Evolutionary conservation across 2,113 vertebrate genomes (phyloP).

Genomic region (Telmatochromis sp.): DNA sequence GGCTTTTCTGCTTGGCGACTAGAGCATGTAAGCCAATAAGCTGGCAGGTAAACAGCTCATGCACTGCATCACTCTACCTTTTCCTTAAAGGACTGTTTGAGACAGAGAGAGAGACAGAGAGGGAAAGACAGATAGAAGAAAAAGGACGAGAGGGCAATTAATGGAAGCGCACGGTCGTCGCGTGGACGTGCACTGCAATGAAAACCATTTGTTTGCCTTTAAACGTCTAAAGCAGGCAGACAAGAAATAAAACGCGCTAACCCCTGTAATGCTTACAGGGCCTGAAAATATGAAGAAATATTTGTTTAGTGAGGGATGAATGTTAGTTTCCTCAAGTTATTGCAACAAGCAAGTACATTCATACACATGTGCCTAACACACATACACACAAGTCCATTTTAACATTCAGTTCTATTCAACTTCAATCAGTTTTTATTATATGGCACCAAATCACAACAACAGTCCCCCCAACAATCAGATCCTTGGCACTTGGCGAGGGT

Average conservation of each 20-base stretch:
- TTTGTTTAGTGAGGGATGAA: not conserved
- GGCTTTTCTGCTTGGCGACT: constrained; percentile 36
- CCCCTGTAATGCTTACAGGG: not conserved
- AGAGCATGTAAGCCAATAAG: constrained; percentile 52
- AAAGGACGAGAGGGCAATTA: constrained; percentile 42
- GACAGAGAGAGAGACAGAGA: constrained; percentile 23
- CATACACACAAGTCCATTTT: not conserved
- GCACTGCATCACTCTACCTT: constrained; percentile 65
- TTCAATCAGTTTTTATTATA: not conserved
- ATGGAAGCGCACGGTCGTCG: constrained; percentile 6
- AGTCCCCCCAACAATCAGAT: not conserved
- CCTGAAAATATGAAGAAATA: not conserved
- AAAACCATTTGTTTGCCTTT: constrained; percentile 36
- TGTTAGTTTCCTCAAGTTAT: not conserved
- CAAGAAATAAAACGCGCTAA: not conserved
- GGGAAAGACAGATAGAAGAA: constrained; percentile 26
- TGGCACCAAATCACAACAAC: not conserved
- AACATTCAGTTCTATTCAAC: not conserved
- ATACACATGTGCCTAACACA: not conserved
- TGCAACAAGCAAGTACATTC: not conserved
- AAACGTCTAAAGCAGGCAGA: constrained; percentile 18
- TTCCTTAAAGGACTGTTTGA: constrained; percentile 63
- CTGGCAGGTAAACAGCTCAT: constrained; percentile 56
- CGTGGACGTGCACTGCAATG: constrained; percentile 24
- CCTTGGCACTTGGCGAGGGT: not conserved